Evolutionary conservation across 1,140 invertebrate species (phyloP), one percentile per base, ranked within the genome.

Genomic region (Ceratina calcarata): DNA sequence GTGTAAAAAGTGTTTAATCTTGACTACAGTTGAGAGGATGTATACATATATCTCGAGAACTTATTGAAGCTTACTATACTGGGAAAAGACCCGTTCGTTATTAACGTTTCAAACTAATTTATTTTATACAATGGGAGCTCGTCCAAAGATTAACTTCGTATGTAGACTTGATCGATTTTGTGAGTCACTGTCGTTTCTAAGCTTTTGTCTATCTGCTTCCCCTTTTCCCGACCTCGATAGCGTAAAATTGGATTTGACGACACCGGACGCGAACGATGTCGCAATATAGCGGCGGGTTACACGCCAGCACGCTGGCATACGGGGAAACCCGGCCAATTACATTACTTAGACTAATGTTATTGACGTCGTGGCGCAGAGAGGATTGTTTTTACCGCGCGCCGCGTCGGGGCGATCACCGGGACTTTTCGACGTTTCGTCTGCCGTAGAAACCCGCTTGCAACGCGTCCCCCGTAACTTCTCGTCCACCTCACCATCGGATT

Each of bases 321-420:
- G 53, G 70, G 69, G 70, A 65, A 73, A 51, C 37, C 77, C 77
- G 51, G 61, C 77, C 82, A 89, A 91, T 91, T 91, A 91, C 87
- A 89, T 90, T 91, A 90, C 85, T 87, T 88, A 86, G 86, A 88
- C 88, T 91, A 90, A 91, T 87, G 86, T 88, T 89, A 91, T 92
- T 90, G 91, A 85, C 81, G 68, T 74, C 70, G 85, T 51, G 70
- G 27, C 66, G 27, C 65, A 62, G 68, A 66, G 75, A 65, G 68
- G 77, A 64, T 78, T 67, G 77, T 82, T 83, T 86, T 75, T 80
- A 78, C 70, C 78, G 53, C 27, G 4, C 27, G 75, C 70, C 78
- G 37, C 37, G 37, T 45, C 37, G 37, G 37, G 37, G 10, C 37
- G 37, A 45, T 10, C 37, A 10, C 37, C 13, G 15, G 32, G 20